Conservation (phyloP, 2,113 vertebrate species). For the Bos taurus region DNA sequence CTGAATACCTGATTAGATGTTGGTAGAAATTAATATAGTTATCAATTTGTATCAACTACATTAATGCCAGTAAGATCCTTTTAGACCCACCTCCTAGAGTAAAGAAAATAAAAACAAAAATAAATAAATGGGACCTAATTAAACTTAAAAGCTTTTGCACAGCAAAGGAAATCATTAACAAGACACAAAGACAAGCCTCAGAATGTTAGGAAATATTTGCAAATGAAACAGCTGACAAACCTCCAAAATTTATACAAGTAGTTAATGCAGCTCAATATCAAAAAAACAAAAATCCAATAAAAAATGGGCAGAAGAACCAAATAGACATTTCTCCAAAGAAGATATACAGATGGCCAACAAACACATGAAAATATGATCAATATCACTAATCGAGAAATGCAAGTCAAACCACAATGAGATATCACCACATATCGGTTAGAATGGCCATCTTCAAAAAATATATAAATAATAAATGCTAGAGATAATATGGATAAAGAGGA, state of each 20-base stretch:
- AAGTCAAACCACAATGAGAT: neutral
- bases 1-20: neutral
- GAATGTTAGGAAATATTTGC: neutral
- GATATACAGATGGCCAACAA: neutral
- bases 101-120: neutral
- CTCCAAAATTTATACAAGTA: neutral
- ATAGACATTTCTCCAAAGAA: neutral
- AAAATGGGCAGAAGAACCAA: neutral
- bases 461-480: neutral
- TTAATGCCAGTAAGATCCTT: neutral
- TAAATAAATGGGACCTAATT: neutral
- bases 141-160: neutral
- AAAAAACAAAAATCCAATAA: neutral
- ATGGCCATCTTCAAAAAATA: neutral
- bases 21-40: neutral
- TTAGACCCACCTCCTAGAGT: neutral
- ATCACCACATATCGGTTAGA: neutral
- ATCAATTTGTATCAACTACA: neutral
- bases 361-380: neutral
- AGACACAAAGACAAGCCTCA: neutral
- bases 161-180: neutral
- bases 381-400: neutral
- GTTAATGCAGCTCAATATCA: neutral
- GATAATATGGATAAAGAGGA: neutral
- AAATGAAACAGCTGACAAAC: neutral